Percentiles rank a stretch among this genome's conserved stretches.
These are phyloP conservation scores for Psittacula cyanocephala DNA, from an alignment of 2,113 vertebrate species.

Conservation along the genomic window DNA sequence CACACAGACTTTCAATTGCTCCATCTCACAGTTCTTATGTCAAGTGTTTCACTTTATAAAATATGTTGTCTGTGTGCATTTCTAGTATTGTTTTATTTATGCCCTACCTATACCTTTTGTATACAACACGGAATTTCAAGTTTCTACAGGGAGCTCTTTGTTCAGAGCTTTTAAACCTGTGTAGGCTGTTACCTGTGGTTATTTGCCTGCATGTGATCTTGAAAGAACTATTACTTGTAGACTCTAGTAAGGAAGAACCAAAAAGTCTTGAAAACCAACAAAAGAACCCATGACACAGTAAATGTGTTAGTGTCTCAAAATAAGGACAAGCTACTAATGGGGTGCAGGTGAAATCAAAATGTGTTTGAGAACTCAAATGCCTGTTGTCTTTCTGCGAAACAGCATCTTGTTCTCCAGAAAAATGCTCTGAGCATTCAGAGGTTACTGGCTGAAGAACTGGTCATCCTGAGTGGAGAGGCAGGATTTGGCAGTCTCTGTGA, in stretches of 20 bases:
- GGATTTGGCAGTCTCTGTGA: neutral
- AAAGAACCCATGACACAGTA: neutral
- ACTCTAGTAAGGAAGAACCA: neutral
- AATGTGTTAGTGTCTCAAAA: neutral
- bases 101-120: neutral
- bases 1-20: neutral
- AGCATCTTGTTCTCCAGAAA: neutral
- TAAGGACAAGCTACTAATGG: accelerated
- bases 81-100: neutral
- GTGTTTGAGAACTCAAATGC: neutral
- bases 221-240: neutral
- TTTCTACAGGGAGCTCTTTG: neutral
- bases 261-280: neutral
- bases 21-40: neutral
- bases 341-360: neutral
- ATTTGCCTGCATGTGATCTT: neutral
- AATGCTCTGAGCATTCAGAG: neutral
- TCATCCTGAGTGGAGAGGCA: neutral
- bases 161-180: neutral
- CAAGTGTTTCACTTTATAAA: neutral
- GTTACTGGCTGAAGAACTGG: neutral
- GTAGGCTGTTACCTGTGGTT: neutral
- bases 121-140: neutral
- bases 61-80: neutral
- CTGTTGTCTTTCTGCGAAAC: neutral